Evolutionary conservation across 2,797 vertebrate genomes (phyloP).

Genomic region (Brotula barbata): DNA sequence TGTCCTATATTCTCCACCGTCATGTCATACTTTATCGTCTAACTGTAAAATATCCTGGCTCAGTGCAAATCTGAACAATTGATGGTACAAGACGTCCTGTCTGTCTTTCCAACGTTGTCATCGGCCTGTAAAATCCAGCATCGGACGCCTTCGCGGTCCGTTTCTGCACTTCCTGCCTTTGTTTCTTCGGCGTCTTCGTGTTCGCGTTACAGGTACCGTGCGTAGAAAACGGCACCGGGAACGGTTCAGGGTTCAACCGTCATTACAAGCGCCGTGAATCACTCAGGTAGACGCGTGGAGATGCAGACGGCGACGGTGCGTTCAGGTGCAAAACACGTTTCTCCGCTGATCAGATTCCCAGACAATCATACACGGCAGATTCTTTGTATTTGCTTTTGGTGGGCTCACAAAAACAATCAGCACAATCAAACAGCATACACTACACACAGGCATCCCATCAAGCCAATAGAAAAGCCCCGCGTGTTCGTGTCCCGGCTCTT

Average conservation of each 20-base stretch:
- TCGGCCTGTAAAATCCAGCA: too few relatives aligned
- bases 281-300: constrained; percentile 27
- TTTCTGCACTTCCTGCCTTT: constrained; percentile 7
- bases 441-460: constrained; percentile 66
- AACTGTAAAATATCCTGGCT: too few relatives aligned
- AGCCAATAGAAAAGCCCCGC: constrained; percentile 58
- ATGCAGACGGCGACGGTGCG: constrained; percentile 21
- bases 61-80: too few relatives aligned
- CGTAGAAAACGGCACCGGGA: constrained; percentile 58
- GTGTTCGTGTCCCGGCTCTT: constrained; percentile 57
- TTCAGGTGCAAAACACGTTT: constrained; percentile 67
- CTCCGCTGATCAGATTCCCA: constrained; percentile 76
- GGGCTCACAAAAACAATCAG: constrained; percentile 77
- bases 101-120: too few relatives aligned
- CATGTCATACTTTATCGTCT: too few relatives aligned
- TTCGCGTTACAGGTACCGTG: constrained; percentile 16
- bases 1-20: too few relatives aligned
- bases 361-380: constrained; percentile 75
- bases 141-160: constrained; percentile 8
- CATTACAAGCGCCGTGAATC: constrained; percentile 47
- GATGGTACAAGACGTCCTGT: too few relatives aligned
- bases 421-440: constrained; percentile 77
- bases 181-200: constrained; percentile 38
- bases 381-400: constrained; percentile 77
- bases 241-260: constrained; percentile 63